Conservation (phyloP, 2,113 vertebrate species). For the Silurus meridionalis region DNA sequence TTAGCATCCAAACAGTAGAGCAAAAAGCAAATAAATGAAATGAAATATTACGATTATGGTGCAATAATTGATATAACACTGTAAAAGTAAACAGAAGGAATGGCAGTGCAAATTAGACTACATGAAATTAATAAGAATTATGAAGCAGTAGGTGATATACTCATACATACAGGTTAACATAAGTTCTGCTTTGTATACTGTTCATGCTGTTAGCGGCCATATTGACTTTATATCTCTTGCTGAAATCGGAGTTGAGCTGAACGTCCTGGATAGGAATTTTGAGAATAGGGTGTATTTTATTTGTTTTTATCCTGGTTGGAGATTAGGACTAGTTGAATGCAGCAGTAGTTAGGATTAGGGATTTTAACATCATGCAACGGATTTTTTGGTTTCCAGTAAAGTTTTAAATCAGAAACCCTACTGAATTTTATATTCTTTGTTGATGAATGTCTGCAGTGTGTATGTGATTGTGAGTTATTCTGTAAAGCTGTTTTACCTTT, state of each 20-base stretch:
- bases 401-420: neutral
- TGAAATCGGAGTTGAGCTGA: neutral
- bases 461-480: neutral
- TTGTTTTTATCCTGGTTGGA: neutral
- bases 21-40: no score
- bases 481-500: conserved; percentile 25
- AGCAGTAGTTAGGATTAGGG: neutral
- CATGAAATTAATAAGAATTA: no score
- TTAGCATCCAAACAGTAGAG: no score
- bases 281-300: neutral
- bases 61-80: no score
- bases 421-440: neutral
- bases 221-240: neutral
- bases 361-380: neutral
- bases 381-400: neutral
- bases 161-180: neutral
- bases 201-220: neutral
- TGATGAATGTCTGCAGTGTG: neutral
- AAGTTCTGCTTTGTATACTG: neutral
- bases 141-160: neutral
- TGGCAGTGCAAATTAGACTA: no score
- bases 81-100: no score
- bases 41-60: no score
- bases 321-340: neutral
- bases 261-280: neutral